Evolutionary conservation across 2,797 vertebrate species (phyloP), one percentile per base, ranked within the genome.

Genomic region (Squalus acanthias): DNA sequence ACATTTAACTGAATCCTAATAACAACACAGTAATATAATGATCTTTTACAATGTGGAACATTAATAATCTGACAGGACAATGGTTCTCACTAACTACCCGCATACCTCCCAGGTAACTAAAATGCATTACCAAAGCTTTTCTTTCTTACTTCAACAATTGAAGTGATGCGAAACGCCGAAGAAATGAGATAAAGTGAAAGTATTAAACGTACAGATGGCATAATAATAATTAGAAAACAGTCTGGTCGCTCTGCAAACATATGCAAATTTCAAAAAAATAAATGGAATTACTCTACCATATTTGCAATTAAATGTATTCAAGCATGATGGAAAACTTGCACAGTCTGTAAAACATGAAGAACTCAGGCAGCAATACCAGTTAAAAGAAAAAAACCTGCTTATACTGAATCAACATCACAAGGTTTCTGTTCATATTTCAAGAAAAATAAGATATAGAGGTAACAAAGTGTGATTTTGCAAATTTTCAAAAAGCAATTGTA

Each of bases 361-460:
- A 6, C 53, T 76, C 29, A 60, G 50, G 22, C 24, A n/a, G 39
- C 50, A 95, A 72, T 60, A 76, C 9, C 39, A 33, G 7, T 76
- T 39, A 95, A 57, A 95, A 95, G 29, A 91, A 57, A 29, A 91
- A 91, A 63, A 91, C 53, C 88, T 63, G 53, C 88, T 63, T 57
- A 91, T 91, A 33, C 46, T 82, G 46, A 57, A 57, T 57, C 53
- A 57, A 82, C 15, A 15, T 4, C n/a, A 46, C n/a, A 82, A 60
- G 46, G 76, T 72, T 95, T n/a, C 50, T 76, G 50, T 57, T 53
- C 24, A 1, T 39, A 57, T 76, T 33, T 95, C 26, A 29, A 74
- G 46, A 76, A 76, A 74, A 26, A 26, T 13, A 33, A 95, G 29
- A 6, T 20, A 57, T 95, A 57, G 46, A 50, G 72, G 26, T 33